phyloP scores from a whole-genome alignment of 2,888 invertebrate genomes.

The Petrophora chlorosata region DNA sequence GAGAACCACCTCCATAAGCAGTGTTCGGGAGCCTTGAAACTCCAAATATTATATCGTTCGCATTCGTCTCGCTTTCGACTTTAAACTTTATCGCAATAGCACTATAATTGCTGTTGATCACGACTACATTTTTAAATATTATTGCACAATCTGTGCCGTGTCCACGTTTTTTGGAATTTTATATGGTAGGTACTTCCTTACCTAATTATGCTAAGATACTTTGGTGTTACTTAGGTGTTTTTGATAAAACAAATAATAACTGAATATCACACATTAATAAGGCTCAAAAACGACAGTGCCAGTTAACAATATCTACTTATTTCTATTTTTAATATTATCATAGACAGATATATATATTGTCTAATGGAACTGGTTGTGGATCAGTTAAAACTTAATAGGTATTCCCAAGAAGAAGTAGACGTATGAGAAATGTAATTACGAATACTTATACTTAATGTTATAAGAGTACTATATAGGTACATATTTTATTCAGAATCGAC shows the following conservation, averaged over 20 bases:
- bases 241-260: too few relatives aligned
- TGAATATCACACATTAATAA: conserved; percentile 6
- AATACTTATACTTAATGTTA: too few relatives aligned
- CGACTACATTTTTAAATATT: conserved; percentile 29
- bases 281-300: conserved; percentile 4
- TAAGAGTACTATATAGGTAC: too few relatives aligned
- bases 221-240: not conserved
- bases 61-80: conserved; percentile 51
- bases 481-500: too few relatives aligned
- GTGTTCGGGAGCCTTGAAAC: conserved; percentile 41
- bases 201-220: conserved; percentile 3
- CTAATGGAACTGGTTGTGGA: too few relatives aligned
- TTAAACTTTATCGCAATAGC: conserved; percentile 34
- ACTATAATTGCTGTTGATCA: conserved; percentile 36
- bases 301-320: not conserved
- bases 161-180: conserved; percentile 6
- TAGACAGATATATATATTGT: not conserved
- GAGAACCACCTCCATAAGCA: conserved; percentile 32
- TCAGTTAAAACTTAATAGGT: too few relatives aligned
- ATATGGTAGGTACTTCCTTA: not conserved
- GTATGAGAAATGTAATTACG: too few relatives aligned
- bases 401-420: too few relatives aligned
- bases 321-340: too few relatives aligned
- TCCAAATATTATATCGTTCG: conserved; percentile 31
- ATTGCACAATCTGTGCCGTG: conserved; percentile 13